A percentile compares a stretch with the other conserved stretches of the same genome.
Evolutionary conservation across 2,797 vertebrate species (phyloP).

Genomic region (Triplophysa yarkandensis): DNA sequence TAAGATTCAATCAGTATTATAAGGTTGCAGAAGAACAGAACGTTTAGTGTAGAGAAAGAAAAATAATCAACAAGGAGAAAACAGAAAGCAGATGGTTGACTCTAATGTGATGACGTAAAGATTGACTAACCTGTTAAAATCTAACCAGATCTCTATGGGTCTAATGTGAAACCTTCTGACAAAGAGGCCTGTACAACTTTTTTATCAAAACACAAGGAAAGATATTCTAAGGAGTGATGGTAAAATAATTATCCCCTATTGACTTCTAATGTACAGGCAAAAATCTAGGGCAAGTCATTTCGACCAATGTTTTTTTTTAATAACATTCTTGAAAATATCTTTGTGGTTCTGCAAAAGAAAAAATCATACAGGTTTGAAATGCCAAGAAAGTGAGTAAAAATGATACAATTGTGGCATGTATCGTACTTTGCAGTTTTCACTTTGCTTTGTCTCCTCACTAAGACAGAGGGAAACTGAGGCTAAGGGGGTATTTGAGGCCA

Average conservation of each 20-base stretch:
- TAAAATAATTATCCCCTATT: too few species aligned
- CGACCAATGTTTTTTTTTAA: too few species aligned
- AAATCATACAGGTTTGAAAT: too few species aligned
- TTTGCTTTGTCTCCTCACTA: not conserved
- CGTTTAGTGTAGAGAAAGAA: constrained; percentile 9
- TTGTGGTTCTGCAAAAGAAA: too few species aligned
- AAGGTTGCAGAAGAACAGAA: constrained; percentile 13
- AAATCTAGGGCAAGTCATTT: too few species aligned
- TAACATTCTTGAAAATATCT: too few species aligned
- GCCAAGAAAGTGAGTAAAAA: too few species aligned
- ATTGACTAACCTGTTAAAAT: constrained; percentile 59
- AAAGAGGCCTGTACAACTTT: constrained; percentile 15
- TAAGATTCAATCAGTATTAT: not conserved
- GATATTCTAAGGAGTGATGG: too few species aligned
- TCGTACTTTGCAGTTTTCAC: not conserved
- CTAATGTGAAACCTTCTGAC: constrained; percentile 32
- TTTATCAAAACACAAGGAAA: too few species aligned
- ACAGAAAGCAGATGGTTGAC: constrained; percentile 63
- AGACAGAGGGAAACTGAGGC: constrained; percentile 3
- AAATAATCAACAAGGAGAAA: constrained; percentile 32
- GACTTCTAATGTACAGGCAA: too few species aligned
- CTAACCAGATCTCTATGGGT: constrained; percentile 58
- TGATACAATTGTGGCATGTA: too few species aligned
- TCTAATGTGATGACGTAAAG: constrained; percentile 40
- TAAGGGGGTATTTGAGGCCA: constrained; percentile 48